Evolutionary conservation across 2,113 vertebrate species (phyloP).

Genomic region (Aepyceros melampus): DNA sequence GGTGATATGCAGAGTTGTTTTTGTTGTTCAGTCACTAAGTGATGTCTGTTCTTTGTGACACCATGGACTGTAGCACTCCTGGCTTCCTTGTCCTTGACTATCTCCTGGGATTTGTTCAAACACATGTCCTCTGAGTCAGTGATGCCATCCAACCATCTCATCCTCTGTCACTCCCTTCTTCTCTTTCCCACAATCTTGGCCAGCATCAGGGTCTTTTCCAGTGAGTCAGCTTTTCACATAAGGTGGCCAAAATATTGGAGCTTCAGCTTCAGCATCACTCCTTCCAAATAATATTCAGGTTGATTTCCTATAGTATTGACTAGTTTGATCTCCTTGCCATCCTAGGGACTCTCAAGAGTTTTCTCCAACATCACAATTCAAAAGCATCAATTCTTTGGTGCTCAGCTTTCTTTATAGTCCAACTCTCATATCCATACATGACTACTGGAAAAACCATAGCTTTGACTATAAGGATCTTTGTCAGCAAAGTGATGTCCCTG

Average conservation of each 20-base stretch:
- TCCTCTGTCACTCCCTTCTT: neutral
- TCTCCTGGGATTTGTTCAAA: neutral
- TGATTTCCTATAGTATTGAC: neutral
- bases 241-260: neutral
- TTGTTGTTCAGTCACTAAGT: neutral
- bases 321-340: neutral
- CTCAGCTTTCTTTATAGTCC: neutral
- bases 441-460: neutral
- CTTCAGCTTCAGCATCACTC: neutral
- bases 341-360: neutral
- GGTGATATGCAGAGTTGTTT: neutral
- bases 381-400: neutral
- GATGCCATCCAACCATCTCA: neutral
- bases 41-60: neutral
- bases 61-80: neutral
- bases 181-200: neutral
- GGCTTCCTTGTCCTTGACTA: neutral
- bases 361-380: neutral
- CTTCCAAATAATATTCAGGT: neutral
- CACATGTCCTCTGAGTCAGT: neutral
- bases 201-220: neutral
- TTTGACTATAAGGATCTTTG: neutral
- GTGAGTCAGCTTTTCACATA: neutral
- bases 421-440: neutral
- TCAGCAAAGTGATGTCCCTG: neutral